Evolutionary conservation across 2,888 invertebrate genomes (phyloP).

Genomic region (Scelioninae gen. 1): DNA sequence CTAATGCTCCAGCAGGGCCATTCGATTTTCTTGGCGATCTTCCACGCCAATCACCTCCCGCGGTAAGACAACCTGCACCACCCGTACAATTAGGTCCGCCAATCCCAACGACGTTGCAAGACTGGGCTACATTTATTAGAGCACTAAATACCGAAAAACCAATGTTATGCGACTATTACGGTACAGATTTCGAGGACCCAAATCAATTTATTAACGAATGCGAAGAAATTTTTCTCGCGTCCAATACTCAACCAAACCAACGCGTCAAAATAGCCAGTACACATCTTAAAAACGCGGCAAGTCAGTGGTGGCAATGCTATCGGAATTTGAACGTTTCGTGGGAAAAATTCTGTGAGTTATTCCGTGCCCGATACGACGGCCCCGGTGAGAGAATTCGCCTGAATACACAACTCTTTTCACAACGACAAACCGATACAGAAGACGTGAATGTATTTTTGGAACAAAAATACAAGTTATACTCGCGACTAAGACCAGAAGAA

Average conservation of each 20-base stretch:
- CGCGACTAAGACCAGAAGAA: no score
- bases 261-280: neutral
- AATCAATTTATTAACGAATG: neutral
- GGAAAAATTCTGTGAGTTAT: slow-evolving; percentile 3
- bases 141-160: slow-evolving; percentile 1
- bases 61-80: no score
- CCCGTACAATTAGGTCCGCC: no score
- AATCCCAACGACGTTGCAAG: no score
- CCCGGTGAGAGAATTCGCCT: neutral
- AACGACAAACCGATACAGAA: no score
- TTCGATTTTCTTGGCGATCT: no score
- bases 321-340: neutral
- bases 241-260: neutral
- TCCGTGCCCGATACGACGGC: neutral
- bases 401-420: neutral
- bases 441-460: no score
- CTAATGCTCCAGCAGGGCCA: no score
- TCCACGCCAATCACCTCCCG: no score
- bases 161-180: neutral
- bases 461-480: no score
- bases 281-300: neutral
- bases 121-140: neutral
- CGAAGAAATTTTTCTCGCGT: neutral
- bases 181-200: slow-evolving; percentile 9
- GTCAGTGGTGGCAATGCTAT: slow-evolving; percentile 22